Percentiles rank a stretch among this genome's conserved stretches.
Conservation (phyloP, 2,113 vertebrate genomes). For the Triplophysa siluroides region DNA sequence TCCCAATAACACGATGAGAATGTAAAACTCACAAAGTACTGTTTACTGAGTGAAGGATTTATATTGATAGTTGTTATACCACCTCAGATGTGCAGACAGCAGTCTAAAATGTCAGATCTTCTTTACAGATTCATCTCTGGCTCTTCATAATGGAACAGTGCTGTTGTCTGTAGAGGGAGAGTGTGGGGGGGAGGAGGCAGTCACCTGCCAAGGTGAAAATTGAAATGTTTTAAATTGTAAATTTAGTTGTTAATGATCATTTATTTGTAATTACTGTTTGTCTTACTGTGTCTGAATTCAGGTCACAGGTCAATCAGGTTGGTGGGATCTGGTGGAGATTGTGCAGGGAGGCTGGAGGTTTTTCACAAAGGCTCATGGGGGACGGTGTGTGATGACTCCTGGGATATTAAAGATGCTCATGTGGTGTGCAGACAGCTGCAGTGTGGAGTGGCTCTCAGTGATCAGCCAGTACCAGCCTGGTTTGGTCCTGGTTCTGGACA, state of each 20-base stretch:
- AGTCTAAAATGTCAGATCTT: neutral
- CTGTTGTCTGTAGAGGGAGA: slow-evolving; percentile 41
- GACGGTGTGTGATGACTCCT: slow-evolving; percentile 51
- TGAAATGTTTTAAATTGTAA: too few relatives aligned
- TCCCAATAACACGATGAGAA: neutral
- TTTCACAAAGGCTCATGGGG: slow-evolving; percentile 48
- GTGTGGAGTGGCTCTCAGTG: slow-evolving; percentile 44
- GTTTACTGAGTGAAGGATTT: too few relatives aligned
- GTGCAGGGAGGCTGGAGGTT: slow-evolving; percentile 50
- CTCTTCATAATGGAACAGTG: slow-evolving; percentile 38
- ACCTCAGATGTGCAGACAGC: too few relatives aligned
- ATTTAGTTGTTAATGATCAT: neutral
- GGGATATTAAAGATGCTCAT: slow-evolving; percentile 49
- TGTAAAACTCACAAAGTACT: neutral
- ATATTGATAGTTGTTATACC: too few relatives aligned
- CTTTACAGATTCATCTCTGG: slow-evolving; percentile 37
- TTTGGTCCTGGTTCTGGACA: slow-evolving; percentile 46
- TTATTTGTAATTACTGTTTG: neutral
- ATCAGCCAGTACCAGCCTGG: slow-evolving; percentile 33
- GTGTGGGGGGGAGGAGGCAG: slow-evolving; percentile 41
- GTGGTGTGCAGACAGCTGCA: slow-evolving; percentile 55
- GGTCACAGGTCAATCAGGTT: neutral
- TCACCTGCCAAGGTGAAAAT: slow-evolving; percentile 31
- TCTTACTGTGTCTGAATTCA: neutral
- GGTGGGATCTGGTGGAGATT: too few relatives aligned